These are phyloP conservation scores for Caenorhabditis remanei DNA, from an alignment of 1,140 invertebrate genomes.

Conservation along the genomic window DNA sequence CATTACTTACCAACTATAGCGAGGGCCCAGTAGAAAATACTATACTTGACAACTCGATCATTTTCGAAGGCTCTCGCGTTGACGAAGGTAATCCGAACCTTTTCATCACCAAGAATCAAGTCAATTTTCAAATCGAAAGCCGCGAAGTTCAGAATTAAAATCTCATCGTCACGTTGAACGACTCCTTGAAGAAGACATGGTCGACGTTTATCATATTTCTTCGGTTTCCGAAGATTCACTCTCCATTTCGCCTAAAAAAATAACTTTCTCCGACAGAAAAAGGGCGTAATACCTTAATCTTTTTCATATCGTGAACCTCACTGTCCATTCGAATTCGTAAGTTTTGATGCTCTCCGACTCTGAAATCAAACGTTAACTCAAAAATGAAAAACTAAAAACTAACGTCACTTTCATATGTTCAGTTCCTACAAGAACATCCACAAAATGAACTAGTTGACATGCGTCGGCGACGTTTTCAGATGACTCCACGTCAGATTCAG, in stretches of 20 bases:
- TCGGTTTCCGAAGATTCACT: conserved; percentile 19
- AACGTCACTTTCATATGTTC: conserved; percentile 33
- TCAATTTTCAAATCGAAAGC: conserved; percentile 32
- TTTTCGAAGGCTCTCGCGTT: not conserved
- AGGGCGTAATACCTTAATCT: not conserved
- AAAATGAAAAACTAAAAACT: not conserved
- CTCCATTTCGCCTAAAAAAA: not conserved
- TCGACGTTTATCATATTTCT: conserved; percentile 12
- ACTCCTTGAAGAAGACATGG: conserved; percentile 14
- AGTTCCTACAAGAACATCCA: conserved; percentile 2
- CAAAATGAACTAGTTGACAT: conserved; percentile 26
- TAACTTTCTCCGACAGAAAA: not conserved
- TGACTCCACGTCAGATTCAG: not conserved
- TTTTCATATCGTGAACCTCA: conserved; percentile 28
- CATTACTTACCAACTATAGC: not conserved
- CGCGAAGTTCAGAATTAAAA: conserved; percentile 3
- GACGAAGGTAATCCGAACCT: conserved; percentile 19
- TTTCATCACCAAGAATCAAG: conserved; percentile 3
- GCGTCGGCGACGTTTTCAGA: not conserved
- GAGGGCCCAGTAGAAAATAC: conserved; percentile 10
- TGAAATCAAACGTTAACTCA: not conserved
- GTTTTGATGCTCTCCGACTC: conserved; percentile 19
- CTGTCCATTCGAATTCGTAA: conserved; percentile 20
- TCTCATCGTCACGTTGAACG: conserved; percentile 14
- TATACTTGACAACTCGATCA: not conserved